Conservation (phyloP, 92 coral and sea anemone genomes). For the Porites cylindrica region DNA sequence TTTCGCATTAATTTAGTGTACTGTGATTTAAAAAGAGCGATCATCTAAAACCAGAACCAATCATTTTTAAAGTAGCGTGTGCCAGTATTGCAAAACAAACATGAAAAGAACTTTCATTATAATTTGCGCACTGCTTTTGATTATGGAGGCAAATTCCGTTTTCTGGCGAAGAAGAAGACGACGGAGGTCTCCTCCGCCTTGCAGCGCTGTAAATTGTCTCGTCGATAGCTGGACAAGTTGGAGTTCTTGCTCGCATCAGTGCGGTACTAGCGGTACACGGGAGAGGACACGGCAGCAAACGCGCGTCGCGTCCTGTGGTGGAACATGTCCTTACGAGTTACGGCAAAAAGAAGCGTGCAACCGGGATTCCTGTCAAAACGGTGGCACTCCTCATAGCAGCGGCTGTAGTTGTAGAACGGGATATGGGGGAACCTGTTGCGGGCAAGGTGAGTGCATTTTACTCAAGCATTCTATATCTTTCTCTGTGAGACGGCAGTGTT, state of each 20-base stretch:
- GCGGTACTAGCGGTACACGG: conserved; percentile 74
- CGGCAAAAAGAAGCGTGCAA: conserved; percentile 72
- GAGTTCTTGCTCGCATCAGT: conserved; percentile 72
- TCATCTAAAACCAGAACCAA: too few species aligned
- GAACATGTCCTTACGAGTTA: conserved; percentile 66
- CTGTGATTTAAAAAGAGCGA: too few species aligned
- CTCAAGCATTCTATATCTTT: too few species aligned
- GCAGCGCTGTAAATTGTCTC: conserved; percentile 67
- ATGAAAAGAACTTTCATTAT: conserved; percentile 3
- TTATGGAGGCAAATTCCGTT: conserved; percentile 21
- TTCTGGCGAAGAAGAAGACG: conserved; percentile 67
- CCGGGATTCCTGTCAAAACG: conserved; percentile 66
- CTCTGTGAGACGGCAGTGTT: too few species aligned
- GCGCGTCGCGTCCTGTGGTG: conserved; percentile 58
- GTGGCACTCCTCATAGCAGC: conserved; percentile 71
- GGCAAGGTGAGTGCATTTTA: conserved; percentile 57
- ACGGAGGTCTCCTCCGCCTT: conserved; percentile 65
- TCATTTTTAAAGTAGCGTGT: too few species aligned
- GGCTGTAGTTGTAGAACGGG: conserved; percentile 74
- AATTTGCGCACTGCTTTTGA: conserved; percentile 14
- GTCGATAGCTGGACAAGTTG: conserved; percentile 75
- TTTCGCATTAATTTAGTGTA: too few species aligned
- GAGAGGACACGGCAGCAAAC: conserved; percentile 56
- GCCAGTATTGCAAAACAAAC: not conserved
- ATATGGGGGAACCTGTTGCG: conserved; percentile 77